Evolutionary conservation across 2,113 vertebrate species (phyloP).

Genomic region (human): GRCh38 chrX:150352501-150353000

Average conservation of each 20-base stretch:
- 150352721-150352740: slow-evolving; percentile 64
- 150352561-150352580: slow-evolving; percentile 22
- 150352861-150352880: not conserved
- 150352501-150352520: rapidly evolving
- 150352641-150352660: not conserved
- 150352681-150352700: slow-evolving; percentile 7
- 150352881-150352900: not conserved
- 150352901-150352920: not conserved
- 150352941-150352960: not conserved
- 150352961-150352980: not conserved
- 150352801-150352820: slow-evolving; percentile 16
- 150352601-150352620: not conserved
- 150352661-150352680: slow-evolving; percentile 55
- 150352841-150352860: not conserved
- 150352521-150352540: not conserved
- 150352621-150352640: not conserved
- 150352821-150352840: not conserved
- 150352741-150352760: slow-evolving; percentile 39
- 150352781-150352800: slow-evolving; percentile 50
- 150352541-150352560: not conserved
- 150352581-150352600: slow-evolving; percentile 16
- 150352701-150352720: slow-evolving; percentile 62
- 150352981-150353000: not conserved
- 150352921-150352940: not conserved
- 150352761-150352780: slow-evolving; percentile 67